These are phyloP conservation scores for Dufourea novaeangliae DNA, from an alignment of 1,140 invertebrate species.

Conservation along the genomic window DNA sequence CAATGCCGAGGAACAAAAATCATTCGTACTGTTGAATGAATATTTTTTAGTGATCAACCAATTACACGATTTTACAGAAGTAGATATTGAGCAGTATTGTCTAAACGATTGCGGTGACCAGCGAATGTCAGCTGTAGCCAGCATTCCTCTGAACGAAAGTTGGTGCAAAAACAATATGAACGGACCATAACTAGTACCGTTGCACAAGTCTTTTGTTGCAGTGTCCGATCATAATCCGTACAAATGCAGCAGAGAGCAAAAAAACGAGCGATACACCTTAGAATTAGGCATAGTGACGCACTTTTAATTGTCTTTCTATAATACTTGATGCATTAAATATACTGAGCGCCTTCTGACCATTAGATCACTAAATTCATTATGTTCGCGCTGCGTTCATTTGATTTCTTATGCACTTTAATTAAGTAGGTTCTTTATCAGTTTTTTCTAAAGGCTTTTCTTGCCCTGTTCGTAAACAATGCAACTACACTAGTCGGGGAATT, in stretches of 20 bases:
- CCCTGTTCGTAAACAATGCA: neutral
- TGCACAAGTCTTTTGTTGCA: constrained; percentile 12
- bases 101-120: neutral
- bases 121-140: neutral
- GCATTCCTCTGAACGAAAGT: constrained; percentile 32
- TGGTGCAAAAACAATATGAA: constrained; percentile 19
- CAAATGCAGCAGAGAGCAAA: neutral
- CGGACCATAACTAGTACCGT: constrained; percentile 1
- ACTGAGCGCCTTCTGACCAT: too few species aligned
- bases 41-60: neutral
- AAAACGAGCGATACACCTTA: neutral
- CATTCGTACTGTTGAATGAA: neutral
- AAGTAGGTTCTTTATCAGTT: neutral
- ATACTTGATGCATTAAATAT: neutral
- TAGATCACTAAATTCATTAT: too few species aligned
- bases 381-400: too few species aligned
- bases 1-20: neutral
- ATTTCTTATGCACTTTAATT: neutral
- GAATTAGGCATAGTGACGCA: neutral
- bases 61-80: neutral
- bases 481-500: neutral
- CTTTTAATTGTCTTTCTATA: too few species aligned
- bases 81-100: neutral
- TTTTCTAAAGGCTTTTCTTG: neutral
- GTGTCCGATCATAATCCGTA: neutral